Conservation (phyloP, 2,113 vertebrate genomes). For the Muscicapa adusta region DNA sequence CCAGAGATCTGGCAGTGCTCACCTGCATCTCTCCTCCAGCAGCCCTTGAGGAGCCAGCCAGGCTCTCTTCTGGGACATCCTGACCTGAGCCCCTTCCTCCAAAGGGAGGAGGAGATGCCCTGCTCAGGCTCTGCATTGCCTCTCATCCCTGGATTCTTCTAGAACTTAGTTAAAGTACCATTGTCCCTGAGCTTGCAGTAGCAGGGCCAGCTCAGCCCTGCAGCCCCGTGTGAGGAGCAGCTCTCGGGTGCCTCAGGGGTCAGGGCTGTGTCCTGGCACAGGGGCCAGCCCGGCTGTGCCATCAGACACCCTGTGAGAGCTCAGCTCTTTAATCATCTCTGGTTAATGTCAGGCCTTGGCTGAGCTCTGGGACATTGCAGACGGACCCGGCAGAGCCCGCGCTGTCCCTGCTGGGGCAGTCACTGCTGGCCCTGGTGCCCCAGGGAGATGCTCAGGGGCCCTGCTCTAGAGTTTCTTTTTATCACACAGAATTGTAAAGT, state of each 20-base stretch:
- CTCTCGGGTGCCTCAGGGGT: rapidly evolving
- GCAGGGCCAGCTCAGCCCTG: not conserved
- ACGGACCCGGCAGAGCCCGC: rapidly evolving
- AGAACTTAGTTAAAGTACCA: not conserved
- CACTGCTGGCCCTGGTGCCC: not conserved
- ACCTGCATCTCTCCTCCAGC: not conserved
- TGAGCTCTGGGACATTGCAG: not conserved
- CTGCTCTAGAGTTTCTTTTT: not conserved
- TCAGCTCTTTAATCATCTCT: not conserved
- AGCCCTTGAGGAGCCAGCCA: not conserved
- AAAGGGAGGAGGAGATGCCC: not conserved
- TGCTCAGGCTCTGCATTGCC: not conserved
- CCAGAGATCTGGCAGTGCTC: not conserved
- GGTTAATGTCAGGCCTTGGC: not conserved
- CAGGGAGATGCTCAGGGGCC: not conserved
- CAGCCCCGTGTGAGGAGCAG: rapidly evolving
- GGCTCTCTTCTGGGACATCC: not conserved
- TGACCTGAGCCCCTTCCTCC: not conserved
- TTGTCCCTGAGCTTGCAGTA: not conserved
- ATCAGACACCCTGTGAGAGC: not conserved
- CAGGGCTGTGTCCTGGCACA: not conserved
- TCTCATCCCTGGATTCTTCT: not conserved
- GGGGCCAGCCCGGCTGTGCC: not conserved
- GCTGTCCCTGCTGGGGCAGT: not conserved
- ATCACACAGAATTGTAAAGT: not conserved